These are phyloP conservation scores for Zootermopsis nevadensis DNA, from an alignment of 2,888 invertebrate genomes.

Conservation along the genomic window DNA sequence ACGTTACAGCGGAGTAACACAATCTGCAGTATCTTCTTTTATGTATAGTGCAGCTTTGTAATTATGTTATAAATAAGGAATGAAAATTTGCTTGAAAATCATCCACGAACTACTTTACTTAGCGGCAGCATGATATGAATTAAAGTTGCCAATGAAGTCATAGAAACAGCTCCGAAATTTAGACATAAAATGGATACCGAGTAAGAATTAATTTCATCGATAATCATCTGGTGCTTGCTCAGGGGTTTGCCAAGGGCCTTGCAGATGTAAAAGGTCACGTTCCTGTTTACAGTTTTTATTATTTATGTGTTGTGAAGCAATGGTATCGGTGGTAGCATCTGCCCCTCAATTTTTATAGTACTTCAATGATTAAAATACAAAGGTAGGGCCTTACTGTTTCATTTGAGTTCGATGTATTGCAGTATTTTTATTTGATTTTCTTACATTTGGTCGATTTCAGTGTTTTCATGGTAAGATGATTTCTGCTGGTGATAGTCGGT, in stretches of 20 bases:
- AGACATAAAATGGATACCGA: slow-evolving; percentile 42
- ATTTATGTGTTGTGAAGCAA: slow-evolving; percentile 24
- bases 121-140: not conserved
- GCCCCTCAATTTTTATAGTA: not conserved
- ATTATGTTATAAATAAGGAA: not conserved
- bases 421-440: not conserved
- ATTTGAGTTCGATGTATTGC: not conserved
- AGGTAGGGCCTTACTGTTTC: slow-evolving; percentile 6
- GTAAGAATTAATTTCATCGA: slow-evolving; percentile 42
- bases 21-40: no score
- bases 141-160: not conserved
- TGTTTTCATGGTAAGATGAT: slow-evolving; percentile 36
- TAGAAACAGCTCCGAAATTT: slow-evolving; percentile 27
- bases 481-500: slow-evolving; percentile 33
- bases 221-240: slow-evolving; percentile 43
- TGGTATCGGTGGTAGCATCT: not conserved
- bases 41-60: no score
- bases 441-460: slow-evolving; percentile 21
- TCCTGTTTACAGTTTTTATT: slow-evolving; percentile 43
- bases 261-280: slow-evolving; percentile 41
- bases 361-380: slow-evolving; percentile 13
- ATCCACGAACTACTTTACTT: not conserved
- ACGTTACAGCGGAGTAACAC: no score
- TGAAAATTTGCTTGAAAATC: not conserved
- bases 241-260: slow-evolving; percentile 43